Percentiles rank a stretch among this genome's conserved stretches.
Conservation (phyloP, 1,140 invertebrate genomes). For the Eciton burchellii region DNA sequence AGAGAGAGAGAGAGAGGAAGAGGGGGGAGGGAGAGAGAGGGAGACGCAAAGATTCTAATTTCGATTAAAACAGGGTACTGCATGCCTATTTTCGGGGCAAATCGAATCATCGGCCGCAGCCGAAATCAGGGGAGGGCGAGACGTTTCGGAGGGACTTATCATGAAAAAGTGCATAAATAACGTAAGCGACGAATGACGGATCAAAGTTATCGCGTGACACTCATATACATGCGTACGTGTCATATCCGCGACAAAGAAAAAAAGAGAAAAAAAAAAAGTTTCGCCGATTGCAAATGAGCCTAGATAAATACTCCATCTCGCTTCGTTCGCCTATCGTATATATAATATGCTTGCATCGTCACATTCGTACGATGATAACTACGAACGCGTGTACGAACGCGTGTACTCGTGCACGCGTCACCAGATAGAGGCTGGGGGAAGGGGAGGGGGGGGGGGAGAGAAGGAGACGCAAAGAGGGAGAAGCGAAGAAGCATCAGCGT, state of each 20-base stretch:
- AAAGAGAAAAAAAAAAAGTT: too few relatives aligned
- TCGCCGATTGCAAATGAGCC: conserved; percentile 20
- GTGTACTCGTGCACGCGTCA: conserved; percentile 46
- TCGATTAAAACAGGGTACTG: background rate
- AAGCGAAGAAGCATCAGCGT: conserved; percentile 4
- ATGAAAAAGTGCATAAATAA: background rate
- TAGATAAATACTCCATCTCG: conserved; percentile 54
- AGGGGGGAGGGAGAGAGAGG: conserved; percentile 29
- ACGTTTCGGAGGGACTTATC: background rate
- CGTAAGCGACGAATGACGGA: background rate
- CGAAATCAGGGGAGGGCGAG: conserved; percentile 14
- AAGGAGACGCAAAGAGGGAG: background rate
- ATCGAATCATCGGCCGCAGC: conserved; percentile 30
- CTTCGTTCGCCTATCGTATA: conserved; percentile 9
- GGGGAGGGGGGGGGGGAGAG: background rate
- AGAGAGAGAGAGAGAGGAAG: conserved; percentile 54
- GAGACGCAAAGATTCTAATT: conserved; percentile 32
- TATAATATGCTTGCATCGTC: conserved; percentile 50
- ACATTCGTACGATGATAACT: conserved; percentile 37
- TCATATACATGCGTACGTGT: background rate
- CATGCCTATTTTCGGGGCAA: conserved; percentile 29
- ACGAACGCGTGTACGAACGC: conserved; percentile 27
- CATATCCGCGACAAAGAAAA: background rate
- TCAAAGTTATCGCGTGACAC: conserved; percentile 2
- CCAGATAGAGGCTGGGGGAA: background rate